Evolutionary conservation across 2,888 invertebrate genomes (phyloP).

Genomic region (Tethea ocularis): DNA sequence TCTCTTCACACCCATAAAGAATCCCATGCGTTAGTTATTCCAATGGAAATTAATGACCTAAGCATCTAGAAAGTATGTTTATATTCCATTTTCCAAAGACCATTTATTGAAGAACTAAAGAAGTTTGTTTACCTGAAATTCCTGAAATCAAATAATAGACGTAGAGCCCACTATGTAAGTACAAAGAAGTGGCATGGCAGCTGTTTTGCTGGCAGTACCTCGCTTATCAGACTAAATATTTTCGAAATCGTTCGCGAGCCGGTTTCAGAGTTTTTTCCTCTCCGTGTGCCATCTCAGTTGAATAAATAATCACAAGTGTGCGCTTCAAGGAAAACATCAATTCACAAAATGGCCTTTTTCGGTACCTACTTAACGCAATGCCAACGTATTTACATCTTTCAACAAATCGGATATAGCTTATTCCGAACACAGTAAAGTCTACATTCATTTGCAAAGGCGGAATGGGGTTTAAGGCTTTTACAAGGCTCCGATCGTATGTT

Average conservation of each 20-base stretch:
- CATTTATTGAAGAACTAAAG: too few species aligned
- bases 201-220: slow-evolving; percentile 47
- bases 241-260: slow-evolving; percentile 74
- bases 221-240: slow-evolving; percentile 73
- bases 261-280: slow-evolving; percentile 65
- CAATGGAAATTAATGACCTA: too few species aligned
- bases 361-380: slow-evolving; percentile 23
- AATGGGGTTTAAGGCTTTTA: not conserved
- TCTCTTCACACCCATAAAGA: too few species aligned
- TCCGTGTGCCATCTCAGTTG: slow-evolving; percentile 63
- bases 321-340: slow-evolving; percentile 73
- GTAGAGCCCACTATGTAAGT: not conserved
- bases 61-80: too few species aligned
- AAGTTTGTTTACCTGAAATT: not conserved
- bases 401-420: slow-evolving; percentile 19
- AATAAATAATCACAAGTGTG: slow-evolving; percentile 72
- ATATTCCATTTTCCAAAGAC: too few species aligned
- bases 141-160: not conserved
- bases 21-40: too few species aligned
- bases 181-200: not conserved
- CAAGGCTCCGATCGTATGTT: slow-evolving; percentile 8
- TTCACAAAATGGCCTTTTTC: slow-evolving; percentile 52
- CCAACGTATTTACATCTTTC: slow-evolving; percentile 3
- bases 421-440: slow-evolving; percentile 25
- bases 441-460: not conserved